Base-by-base conservation (phyloP, 2,113 vertebrate genomes). In the Dasyurus viverrinus region DNA sequence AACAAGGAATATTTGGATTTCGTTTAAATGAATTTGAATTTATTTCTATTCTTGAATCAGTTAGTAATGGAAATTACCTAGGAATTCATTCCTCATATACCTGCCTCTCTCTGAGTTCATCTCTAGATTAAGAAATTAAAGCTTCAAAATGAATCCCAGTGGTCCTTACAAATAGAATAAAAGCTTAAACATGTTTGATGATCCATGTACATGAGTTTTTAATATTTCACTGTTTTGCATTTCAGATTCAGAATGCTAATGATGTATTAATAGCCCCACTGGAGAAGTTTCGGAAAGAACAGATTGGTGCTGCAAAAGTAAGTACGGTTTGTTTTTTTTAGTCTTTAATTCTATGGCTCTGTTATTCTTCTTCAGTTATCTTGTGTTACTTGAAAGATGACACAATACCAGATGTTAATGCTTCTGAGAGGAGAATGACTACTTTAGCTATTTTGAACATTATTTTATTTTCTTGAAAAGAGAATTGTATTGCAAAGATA, bases 271-370 rank as follows among this genome's bases (percentile, higher is more conserved):
- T 99, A 98, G 99, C 99, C 10, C 99, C 99, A 0, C 97, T 99
- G 98, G 99, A 99, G 98, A 99, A 99, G 96, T 99, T 99, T 97
- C 99, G 99, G 19, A 99, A 99, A 98, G 99, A 99, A 95, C 99
- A 99, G 98, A 99, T 99, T 46, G 99, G 99, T 42, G 99, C 99
- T n/a, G 99, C 99, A 36, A 99, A 99, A 99, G 99, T 99, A 99
- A 99, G 99, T 99, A n/a, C 89, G 89, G 7, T 57, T 76, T 84
- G n/a, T n/a, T n/a, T 76, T 68, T 42, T 19, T 96, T 27, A 2
- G 42, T 2, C 92, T 93, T 19, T 76, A 19, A 42, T 91, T 96
- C 54, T 94, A 52, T 7, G 48, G 42, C 95, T 96, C 96, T 52
- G 12, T 36, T 68, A 42, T 97, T 90, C 95, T 97, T 97, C 94